Evolutionary conservation across 2,888 invertebrate species (phyloP).

Genomic region (Athalia circularis): DNA sequence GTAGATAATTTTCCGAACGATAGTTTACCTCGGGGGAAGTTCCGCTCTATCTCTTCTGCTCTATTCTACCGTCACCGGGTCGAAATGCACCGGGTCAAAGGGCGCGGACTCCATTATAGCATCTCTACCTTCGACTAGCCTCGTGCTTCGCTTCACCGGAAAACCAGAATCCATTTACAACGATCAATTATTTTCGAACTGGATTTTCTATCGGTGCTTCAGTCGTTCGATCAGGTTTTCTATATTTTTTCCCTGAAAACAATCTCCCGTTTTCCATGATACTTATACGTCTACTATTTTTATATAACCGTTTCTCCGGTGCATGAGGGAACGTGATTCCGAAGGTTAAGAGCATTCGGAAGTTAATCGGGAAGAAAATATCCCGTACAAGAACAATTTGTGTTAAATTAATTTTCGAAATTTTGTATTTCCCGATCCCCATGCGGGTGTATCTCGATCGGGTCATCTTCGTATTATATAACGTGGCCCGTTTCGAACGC

Average conservation of each 20-base stretch:
- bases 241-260: background rate
- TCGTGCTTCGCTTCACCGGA: slow-evolving; percentile 11
- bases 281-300: background rate
- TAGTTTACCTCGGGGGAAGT: slow-evolving; percentile 32
- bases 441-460: background rate
- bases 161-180: slow-evolving; percentile 14
- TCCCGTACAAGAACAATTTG: too few species aligned
- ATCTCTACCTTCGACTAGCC: background rate
- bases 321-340: too few species aligned
- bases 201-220: slow-evolving; percentile 2
- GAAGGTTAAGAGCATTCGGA: too few species aligned
- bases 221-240: background rate
- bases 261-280: background rate
- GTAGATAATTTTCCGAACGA: slow-evolving; percentile 36
- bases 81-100: slow-evolving; percentile 38
- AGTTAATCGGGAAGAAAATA: too few species aligned
- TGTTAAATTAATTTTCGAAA: background rate
- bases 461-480: slow-evolving; percentile 7
- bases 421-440: background rate
- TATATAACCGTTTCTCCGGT: too few species aligned
- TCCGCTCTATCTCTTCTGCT: background rate
- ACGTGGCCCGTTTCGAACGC: slow-evolving; percentile 3
- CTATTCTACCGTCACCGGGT: background rate
- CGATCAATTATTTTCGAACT: slow-evolving; percentile 9
- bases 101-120: slow-evolving; percentile 32